Evolutionary conservation across 2,113 vertebrate species (phyloP), one percentile per base, ranked within the genome.

Genomic region (Pachyramphus minor): DNA sequence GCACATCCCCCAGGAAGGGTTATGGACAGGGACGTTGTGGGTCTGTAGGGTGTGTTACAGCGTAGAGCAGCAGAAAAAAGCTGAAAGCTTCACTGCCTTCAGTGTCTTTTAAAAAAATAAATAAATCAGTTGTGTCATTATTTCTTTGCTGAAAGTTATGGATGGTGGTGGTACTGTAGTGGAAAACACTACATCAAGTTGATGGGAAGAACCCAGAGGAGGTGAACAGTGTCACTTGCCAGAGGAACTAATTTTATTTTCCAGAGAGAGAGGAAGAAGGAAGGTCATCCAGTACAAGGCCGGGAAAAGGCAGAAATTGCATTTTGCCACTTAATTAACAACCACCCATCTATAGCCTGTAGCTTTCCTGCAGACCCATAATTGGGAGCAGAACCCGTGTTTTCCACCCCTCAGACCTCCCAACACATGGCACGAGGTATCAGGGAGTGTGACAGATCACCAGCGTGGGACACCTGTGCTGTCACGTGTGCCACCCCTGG

Each of bases 241-340:
- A 79, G 45, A 37, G 76, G 52, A 90, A 68, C 64, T 87, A 88
- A 94, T 96, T 93, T 76, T 90, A 56, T 84, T 95, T 87, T 95
- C 27, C 69, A 52, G 66, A 94, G 62, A 92, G 25, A 47, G 73
- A 88, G 24, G 56, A 41, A 84, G 60, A 94, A 60, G 37, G 53
- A 93, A 87, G 92, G 90, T 96, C 90, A 84, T 33, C 37, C 62
- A 21, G 49, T 28, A 86, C 60, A 84, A 92, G 92, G 62, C 53
- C 75, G n/a, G 68, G 41, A 93, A 96, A 66, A 95, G 44, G 53
- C 68, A 93, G 87, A 79, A 93, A 93, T 56, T 94, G 53, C 76
- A 39, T 92, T 94, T 84, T 78, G 69, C 79, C 56, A 58, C 53
- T 92, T 94, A 96, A 92, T 96, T 96, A 96, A 73, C 85, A 47